Evolutionary conservation across 2,797 vertebrate species (phyloP), one percentile per base, ranked within the genome.

Genomic region (Aulostomus chinensis): DNA sequence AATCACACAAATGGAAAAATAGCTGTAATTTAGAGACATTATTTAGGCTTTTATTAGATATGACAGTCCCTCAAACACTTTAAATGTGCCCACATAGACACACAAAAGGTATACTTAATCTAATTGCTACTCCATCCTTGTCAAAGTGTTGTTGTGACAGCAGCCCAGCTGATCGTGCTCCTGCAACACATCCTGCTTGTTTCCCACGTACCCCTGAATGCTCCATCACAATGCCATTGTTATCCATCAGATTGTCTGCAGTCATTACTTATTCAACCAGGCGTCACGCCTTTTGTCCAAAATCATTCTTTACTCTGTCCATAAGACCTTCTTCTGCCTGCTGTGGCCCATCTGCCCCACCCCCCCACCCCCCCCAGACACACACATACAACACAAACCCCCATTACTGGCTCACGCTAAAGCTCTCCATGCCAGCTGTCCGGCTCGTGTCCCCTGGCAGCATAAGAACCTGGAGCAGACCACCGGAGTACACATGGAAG

Each of bases 181-280:
- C 68, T 42, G 18, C 48, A 40, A 48, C 41, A 58, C 75, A 68
- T 38, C 60, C 70, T 47, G 68, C 58, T 64, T 51, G 67, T 73
- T 87, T 88, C 78, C 74, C 84, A 86, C 73, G 49, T 63, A 68
- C 69, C 58, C 40, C 38, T 17, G 67, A 79, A 75, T 67, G 64
- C 48, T 76, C 83, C 58, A 38, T 73, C 74, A 85, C 81, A 88
- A 87, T 85, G 79, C 83, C 71, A 88, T 90, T 91, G 85, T 90
- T 86, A 81, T 81, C 83, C 61, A 58, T 84, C 69, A 70, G 84
- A 88, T 80, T 88, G 80, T 85, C 73, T 73, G 65, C 73, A 52
- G 58, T 78, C 83, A 85, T 88, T 80, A 80, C 60, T 82, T 76
- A 89, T 88, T 88, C 87, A 88, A 68, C 63, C 69, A 68, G 73